phyloP scores from a whole-genome alignment of 2,797 vertebrate species.

The Chiroxiphia lanceolata region DNA sequence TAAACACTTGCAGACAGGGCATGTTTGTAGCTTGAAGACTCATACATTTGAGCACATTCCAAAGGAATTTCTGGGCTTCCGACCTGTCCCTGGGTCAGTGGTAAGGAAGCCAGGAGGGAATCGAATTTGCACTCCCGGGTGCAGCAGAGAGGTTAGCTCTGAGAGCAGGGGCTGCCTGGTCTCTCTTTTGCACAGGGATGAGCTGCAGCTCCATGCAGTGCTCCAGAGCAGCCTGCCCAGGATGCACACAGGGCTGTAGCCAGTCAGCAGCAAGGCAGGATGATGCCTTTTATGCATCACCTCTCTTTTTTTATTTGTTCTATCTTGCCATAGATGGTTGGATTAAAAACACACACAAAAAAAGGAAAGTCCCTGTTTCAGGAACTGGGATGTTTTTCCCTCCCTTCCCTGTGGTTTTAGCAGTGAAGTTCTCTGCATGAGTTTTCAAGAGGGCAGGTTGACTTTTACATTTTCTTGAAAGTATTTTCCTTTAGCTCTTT shows the following conservation, averaged over 20 bases:
- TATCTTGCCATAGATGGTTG: background rate
- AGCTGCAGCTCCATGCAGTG: rapidly evolving
- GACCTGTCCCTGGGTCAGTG: background rate
- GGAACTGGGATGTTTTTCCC: background rate
- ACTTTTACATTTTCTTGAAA: background rate
- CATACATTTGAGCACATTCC: background rate
- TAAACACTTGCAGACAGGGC: rapidly evolving
- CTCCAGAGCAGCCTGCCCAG: background rate
- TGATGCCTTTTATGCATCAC: background rate
- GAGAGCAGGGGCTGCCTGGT: rapidly evolving
- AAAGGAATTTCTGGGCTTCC: background rate
- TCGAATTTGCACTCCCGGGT: rapidly evolving
- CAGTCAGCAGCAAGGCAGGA: background rate
- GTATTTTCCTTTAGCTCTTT: background rate
- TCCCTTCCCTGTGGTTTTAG: background rate
- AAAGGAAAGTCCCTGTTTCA: background rate
- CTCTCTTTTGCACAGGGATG: rapidly evolving
- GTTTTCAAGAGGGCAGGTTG: background rate
- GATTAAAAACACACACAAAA: background rate
- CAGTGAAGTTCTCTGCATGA: background rate
- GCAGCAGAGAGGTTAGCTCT: background rate
- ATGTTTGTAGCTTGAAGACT: background rate
- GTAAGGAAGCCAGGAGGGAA: background rate
- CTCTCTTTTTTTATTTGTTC: background rate
- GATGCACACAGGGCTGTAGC: background rate